Evolutionary conservation across 35 echinoderm and acorn worm species (phyloP).

Genomic region (Apostichopus californicus): DNA sequence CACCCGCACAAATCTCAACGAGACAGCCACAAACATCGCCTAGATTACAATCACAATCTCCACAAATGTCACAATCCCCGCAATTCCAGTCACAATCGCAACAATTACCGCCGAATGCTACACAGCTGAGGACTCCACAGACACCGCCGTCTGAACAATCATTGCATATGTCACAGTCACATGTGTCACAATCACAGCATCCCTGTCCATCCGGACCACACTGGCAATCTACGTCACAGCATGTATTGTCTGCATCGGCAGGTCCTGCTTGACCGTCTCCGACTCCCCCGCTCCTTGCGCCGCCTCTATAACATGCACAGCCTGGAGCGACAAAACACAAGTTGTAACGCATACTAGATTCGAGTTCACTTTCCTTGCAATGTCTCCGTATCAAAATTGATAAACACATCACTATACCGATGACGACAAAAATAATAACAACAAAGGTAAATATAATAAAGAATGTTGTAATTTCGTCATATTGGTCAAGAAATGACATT

Average conservation of each 20-base stretch:
- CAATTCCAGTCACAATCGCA: not conserved
- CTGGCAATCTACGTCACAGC: not conserved
- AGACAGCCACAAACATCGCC: not conserved
- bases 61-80: not conserved
- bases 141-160: not conserved
- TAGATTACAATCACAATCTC: not conserved
- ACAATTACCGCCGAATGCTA: not conserved
- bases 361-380: not conserved
- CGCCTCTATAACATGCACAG: not conserved
- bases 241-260: not conserved
- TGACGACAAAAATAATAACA: not conserved
- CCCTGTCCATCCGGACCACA: not conserved
- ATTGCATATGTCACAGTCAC: slow-evolving; percentile 7
- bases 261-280: not conserved
- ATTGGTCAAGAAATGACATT: not conserved
- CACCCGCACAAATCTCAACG: too few species aligned
- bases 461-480: not conserved
- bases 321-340: not conserved
- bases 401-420: not conserved
- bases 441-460: not conserved
- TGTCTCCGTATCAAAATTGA: not conserved
- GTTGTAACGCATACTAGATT: not conserved
- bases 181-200: not conserved
- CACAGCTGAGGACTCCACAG: not conserved
- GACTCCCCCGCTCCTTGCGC: not conserved